Evolutionary conservation across 2,797 vertebrate genomes (phyloP), one percentile per base, ranked within the genome.

Genomic region (Coregonus suidteri): DNA sequence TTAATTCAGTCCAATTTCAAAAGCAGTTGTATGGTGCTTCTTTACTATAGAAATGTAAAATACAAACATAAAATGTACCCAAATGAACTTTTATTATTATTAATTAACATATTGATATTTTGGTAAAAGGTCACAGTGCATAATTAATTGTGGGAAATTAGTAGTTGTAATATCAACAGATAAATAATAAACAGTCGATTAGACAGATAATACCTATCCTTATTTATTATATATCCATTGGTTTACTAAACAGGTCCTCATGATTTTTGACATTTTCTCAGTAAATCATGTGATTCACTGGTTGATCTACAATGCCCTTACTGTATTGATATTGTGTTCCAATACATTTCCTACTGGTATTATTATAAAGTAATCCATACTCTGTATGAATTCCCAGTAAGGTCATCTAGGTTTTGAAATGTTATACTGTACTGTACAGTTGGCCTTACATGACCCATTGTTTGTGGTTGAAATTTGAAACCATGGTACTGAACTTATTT

Each of bases 401-500:
- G n/a, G 18, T 59, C 18, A 59, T 59, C 54, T n/a, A 1, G 0
- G 1, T 15, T 18, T 47, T 47, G 9, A 47, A 13, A 13, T 13
- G 9, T 47, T 47, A 4, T 1, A 1, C 16, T 54, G 4, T 54
- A 6, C 53, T 54, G 53, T 18, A 18, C 13, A 53, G 11, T 53
- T 53, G 52, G 52, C 11, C 53, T 74, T 20, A 64, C 65, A 47
- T 81, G 64, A 82, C 66, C 70, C 34, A 15, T 79, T 74, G 62
- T 74, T 18, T 80, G 30, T 77, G 59, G 31, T 35, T 80, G 69
- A 71, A 80, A 20, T 70, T 47, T 66, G 11, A 37, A 30, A 78
- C 3, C 9, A 37, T 64, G 9, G 35, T 37, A 4, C 41, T 11
- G 11, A 47, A 13, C 79, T 77, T 75, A 75, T 71, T 53, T 13